These are phyloP conservation scores for Deladenus siricidicola DNA, from an alignment of 2,888 invertebrate genomes.

Conservation along the genomic window DNA sequence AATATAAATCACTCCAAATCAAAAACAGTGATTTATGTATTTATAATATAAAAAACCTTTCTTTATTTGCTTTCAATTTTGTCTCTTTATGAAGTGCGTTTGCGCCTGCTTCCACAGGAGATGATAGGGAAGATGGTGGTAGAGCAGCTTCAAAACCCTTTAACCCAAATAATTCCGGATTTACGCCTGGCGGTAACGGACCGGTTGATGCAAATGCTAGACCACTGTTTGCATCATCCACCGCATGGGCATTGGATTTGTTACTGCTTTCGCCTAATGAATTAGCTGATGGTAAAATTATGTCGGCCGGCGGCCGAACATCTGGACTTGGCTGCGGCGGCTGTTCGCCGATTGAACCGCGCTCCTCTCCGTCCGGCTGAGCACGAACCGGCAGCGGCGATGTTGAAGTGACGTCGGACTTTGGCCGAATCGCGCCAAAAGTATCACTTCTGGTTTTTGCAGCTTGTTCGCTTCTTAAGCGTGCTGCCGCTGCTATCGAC, in stretches of 20 bases:
- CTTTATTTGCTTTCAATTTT: no score
- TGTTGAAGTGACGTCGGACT: not conserved
- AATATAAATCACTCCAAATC: not conserved
- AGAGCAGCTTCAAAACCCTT: conserved; percentile 20
- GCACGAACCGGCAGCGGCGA: not conserved
- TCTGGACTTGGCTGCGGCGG: conserved; percentile 12
- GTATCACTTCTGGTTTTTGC: not conserved
- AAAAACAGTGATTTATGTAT: not conserved
- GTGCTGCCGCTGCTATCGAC: not conserved
- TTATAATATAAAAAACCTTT: no score
- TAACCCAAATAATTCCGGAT: conserved; percentile 25
- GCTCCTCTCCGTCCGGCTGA: not conserved
- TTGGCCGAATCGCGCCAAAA: not conserved
- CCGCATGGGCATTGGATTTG: not conserved
- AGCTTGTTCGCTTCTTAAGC: not conserved
- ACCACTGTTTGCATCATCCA: conserved; percentile 9
- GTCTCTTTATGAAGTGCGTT: no score
- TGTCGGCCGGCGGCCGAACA: conserved; percentile 3
- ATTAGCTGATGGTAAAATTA: no score
- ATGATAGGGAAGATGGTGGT: not conserved
- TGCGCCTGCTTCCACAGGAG: not conserved
- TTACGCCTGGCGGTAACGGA: conserved; percentile 29
- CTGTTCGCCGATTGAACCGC: conserved; percentile 13
- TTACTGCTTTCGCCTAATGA: not conserved
- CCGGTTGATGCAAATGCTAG: conserved; percentile 9